These are phyloP conservation scores for Cirrhinus mrigala DNA, from an alignment of 2,797 vertebrate genomes.

Conservation along the genomic window DNA sequence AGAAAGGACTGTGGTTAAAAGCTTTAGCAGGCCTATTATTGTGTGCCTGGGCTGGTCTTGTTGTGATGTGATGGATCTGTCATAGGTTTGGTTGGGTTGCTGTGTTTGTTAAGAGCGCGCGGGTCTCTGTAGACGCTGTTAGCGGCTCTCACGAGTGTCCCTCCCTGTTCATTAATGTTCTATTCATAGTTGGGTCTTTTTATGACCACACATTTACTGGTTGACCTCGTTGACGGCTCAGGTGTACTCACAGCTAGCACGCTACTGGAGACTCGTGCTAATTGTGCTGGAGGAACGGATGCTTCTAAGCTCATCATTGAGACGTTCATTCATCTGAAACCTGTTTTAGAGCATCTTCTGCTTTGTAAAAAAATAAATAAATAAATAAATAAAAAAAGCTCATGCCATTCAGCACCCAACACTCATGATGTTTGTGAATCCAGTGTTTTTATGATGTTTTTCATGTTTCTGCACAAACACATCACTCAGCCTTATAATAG, in stretches of 20 bases:
- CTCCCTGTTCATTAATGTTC: constrained; percentile 59
- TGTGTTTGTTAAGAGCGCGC: constrained; percentile 24
- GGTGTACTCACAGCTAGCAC: not conserved
- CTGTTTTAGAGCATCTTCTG: not conserved
- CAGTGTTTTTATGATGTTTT: not conserved
- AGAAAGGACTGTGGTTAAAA: constrained; percentile 47
- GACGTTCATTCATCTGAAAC: not conserved
- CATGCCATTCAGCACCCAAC: not conserved
- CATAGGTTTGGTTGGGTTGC: constrained; percentile 45
- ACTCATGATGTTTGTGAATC: not conserved
- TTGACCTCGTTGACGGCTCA: not conserved
- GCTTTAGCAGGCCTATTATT: constrained; percentile 45
- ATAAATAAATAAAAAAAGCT: not conserved
- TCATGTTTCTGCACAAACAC: not conserved
- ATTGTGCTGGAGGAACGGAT: constrained; percentile 8
- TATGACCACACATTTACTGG: constrained; percentile 3
- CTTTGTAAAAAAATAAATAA: constrained; percentile 7
- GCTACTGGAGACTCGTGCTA: constrained; percentile 4
- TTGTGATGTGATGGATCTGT: constrained; percentile 19
- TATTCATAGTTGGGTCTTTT: constrained; percentile 49
- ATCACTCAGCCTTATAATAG: not conserved
- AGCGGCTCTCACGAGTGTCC: constrained; percentile 47
- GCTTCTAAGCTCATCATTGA: constrained; percentile 13
- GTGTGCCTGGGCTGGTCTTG: not conserved
- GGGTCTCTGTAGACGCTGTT: constrained; percentile 38